Conservation (phyloP, 2,113 vertebrate genomes). For the Tonatia bakeri region DNA sequence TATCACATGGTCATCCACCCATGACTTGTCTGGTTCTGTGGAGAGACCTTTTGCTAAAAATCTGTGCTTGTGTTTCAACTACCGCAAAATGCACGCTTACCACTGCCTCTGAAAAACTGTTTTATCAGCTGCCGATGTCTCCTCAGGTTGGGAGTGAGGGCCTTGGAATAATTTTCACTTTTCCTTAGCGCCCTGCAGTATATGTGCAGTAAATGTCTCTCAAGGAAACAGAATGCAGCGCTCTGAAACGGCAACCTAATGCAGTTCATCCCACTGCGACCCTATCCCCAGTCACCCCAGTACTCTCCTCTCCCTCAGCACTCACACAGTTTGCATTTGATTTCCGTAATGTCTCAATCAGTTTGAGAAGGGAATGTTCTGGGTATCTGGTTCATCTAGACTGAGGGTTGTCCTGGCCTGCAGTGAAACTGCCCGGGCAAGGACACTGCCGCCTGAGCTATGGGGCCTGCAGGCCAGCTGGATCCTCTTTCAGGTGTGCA, state of each 20-base stretch:
- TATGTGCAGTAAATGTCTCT: background rate
- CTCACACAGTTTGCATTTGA: background rate
- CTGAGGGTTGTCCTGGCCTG: background rate
- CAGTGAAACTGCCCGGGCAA: background rate
- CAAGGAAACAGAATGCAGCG: background rate
- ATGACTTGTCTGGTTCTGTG: background rate
- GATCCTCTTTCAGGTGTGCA: slow-evolving; percentile 35
- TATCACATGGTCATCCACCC: rapidly evolving
- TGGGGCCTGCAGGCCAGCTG: background rate
- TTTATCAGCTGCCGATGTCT: background rate
- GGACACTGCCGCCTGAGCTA: background rate
- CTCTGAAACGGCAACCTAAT: background rate
- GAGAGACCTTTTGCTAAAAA: background rate
- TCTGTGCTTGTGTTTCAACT: background rate
- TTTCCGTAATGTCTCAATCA: background rate
- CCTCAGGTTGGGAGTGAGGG: background rate
- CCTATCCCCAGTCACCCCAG: background rate
- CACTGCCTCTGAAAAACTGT: background rate
- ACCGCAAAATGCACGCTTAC: background rate
- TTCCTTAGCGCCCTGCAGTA: background rate
- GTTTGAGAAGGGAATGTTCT: background rate
- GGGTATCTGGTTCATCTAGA: background rate
- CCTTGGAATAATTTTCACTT: background rate
- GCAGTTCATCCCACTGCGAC: background rate
- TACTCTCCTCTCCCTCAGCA: background rate